Evolutionary conservation across 1,140 invertebrate species (phyloP), one percentile per base, ranked within the genome.

Genomic region (Diachasma alloeum): DNA sequence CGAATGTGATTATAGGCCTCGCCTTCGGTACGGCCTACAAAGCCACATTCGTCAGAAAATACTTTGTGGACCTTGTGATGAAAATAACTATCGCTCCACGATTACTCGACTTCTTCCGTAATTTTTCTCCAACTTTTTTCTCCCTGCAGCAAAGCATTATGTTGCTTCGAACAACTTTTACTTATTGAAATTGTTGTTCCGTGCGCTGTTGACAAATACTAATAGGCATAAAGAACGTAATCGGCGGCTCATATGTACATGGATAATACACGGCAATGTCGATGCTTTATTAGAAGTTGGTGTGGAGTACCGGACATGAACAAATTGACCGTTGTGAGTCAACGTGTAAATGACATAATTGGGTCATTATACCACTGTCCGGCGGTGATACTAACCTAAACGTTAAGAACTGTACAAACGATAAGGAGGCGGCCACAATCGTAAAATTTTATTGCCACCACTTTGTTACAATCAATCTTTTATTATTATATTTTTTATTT

Each of bases 321-420:
- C 78, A 82, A 85, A 83, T 86, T 81, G 81, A 75, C 75, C 63
- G n/a, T 83, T 79, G 80, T 85, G 85, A 87, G 72, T 86, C 83
- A 82, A 63, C 78, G 82, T 84, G 81, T 83, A 84, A 86, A 87
- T 85, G 82, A 83, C 81, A 86, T 83, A 85, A 87, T 85, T 86
- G 82, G 83, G 79, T 83, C 80, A 85, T 86, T 84, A 86, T 83
- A 78, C 84, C 77, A 77, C 81, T 81, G 81, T 75, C 75, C 73
- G 70, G 68, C 77, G 77, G 74, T 80, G 75, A 77, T 78, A 69
- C 77, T 75, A n/a, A n/a, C 56, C 66, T 66, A 76, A 79, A 53
- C 42, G 63, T 68, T 68, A 17, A 68, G 36, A 42, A 56, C 31
- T 59, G 72, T 67, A 17, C 56, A 59, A 44, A 78, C 75, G 59